Evolutionary conservation across 2,113 vertebrate genomes (phyloP), one percentile per base, ranked within the genome.

Genomic region (Beaufortia kweichowensis): DNA sequence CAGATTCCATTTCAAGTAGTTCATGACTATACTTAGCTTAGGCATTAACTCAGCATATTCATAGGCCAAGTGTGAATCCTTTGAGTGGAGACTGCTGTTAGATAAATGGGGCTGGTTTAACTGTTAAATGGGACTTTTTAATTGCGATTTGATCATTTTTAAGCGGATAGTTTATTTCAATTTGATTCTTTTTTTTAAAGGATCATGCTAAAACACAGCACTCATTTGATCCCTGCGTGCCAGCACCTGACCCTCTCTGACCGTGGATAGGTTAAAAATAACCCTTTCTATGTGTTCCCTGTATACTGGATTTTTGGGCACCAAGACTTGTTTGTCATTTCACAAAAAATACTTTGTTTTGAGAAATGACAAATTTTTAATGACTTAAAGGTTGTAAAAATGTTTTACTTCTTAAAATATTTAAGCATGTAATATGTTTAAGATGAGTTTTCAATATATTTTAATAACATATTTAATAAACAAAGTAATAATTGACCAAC

Each of bases 181-280:
- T n/a, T n/a, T n/a, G n/a, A n/a, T n/a, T 46, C n/a, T 21, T 53
- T 68, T 4, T 69, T 72, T 6, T 43, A 4, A 2, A 23, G 33
- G 33, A n/a, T 17, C 33, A 43, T 41, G 53, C 23, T 57, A 48
- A 61, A 60, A 74, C 17, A 57, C 3, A 56, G 74, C 66, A 46
- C 29, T 74, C 67, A 74, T 31, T 48, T 75, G 80, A 81, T 78
- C 63, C 43, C 48, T 43, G 33, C 35, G 48, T 69, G 80, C 26
- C 15, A 56, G 28, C 62, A 69, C 31, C 6, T 78, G 61, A 67
- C 19, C 43, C 48, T 28, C 64, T 23, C 64, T 29, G 19, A 12
- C 53, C 39, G 48, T 41, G 62, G 87, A 78, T 82, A 88, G 75
- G 82, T 81, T 85, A 91, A 88, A 84, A 87, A 91, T 89, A 90